phyloP scores from a whole-genome alignment of 2,113 vertebrate species.

The Diadophis punctatus region DNA sequence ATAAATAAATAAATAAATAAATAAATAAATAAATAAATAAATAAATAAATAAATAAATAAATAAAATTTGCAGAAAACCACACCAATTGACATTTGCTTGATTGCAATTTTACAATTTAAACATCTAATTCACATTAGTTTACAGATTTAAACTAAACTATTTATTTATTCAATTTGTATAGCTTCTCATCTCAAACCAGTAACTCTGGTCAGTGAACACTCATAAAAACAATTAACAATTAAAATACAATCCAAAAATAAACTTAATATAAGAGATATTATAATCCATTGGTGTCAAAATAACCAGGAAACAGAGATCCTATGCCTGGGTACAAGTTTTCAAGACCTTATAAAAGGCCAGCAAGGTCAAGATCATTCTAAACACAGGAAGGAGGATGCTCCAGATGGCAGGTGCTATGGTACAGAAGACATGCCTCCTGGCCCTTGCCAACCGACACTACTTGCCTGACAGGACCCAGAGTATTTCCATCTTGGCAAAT shows the following conservation, averaged over 20 bases:
- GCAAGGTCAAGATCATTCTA: not conserved
- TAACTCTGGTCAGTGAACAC: not conserved
- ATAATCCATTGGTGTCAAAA: too few relatives aligned
- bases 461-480: not conserved
- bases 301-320: too few relatives aligned
- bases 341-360: not conserved
- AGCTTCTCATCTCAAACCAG: not conserved
- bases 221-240: not conserved
- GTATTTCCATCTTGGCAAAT: not conserved
- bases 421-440: not conserved
- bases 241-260: not conserved
- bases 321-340: not conserved
- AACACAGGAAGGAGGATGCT: not conserved
- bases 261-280: too few relatives aligned
- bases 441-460: not conserved
- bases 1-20: too few relatives aligned
- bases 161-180: not conserved
- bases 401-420: not conserved
- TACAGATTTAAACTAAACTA: conserved; percentile 48
- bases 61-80: conserved; percentile 44
- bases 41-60: too few relatives aligned
- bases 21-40: too few relatives aligned
- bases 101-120: conserved; percentile 58
- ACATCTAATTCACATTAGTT: conserved; percentile 41
- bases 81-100: conserved; percentile 38